Conservation (phyloP, 2,113 vertebrate species). For the Neolamprologus variostigma region DNA sequence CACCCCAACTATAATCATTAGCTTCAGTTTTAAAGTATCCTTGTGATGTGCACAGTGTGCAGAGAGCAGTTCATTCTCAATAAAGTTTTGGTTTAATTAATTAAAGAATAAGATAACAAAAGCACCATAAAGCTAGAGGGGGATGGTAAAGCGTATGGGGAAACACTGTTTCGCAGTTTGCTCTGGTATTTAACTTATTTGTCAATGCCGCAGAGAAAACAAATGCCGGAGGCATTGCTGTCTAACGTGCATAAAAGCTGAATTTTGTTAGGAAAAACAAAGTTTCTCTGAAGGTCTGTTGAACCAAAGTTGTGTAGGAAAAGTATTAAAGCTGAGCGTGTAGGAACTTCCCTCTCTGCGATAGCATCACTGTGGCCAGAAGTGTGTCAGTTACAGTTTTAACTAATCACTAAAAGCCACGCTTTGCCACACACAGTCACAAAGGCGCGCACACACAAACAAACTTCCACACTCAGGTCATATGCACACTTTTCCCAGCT, state of each 20-base stretch:
- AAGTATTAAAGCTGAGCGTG: not conserved
- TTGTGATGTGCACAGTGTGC: not conserved
- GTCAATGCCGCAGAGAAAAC: not conserved
- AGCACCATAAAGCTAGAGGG: not conserved
- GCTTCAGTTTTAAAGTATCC: not conserved
- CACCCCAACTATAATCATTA: not conserved
- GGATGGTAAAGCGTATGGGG: not conserved
- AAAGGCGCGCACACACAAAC: not conserved
- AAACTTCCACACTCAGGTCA: not conserved
- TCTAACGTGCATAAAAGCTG: not conserved
- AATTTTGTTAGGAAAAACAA: not conserved
- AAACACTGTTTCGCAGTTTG: not conserved
- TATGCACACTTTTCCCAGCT: not conserved
- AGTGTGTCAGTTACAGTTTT: constrained; percentile 57
- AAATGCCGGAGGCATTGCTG: not conserved
- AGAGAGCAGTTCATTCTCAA: not conserved
- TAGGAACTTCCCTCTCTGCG: constrained; percentile 23
- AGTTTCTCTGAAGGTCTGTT: not conserved
- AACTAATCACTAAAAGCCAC: constrained; percentile 58
- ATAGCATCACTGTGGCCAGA: constrained; percentile 33
- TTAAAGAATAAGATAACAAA: not conserved
- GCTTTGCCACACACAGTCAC: not conserved
- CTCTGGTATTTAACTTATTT: not conserved
- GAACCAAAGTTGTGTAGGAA: not conserved
- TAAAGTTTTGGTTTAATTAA: not conserved